Percentiles rank a stretch among this genome's conserved stretches.
phyloP scores from a whole-genome alignment of 2,797 vertebrate species.

The Aplochiton taeniatus region DNA sequence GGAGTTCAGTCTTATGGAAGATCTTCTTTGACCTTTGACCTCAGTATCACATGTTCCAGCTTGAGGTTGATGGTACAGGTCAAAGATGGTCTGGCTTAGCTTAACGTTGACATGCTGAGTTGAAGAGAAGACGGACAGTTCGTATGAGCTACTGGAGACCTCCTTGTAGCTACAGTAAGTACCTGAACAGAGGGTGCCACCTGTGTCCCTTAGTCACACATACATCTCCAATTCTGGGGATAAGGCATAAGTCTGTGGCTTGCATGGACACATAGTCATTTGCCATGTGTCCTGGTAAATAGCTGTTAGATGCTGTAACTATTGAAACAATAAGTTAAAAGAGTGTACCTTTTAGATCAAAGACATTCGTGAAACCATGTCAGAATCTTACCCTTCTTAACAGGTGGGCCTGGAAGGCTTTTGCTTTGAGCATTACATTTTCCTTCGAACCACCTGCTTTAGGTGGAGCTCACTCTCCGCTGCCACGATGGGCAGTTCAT shows the following conservation, averaged over 20 bases:
- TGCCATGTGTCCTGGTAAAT: slow-evolving; percentile 27
- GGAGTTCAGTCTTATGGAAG: slow-evolving; percentile 18
- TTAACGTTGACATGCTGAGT: slow-evolving; percentile 55
- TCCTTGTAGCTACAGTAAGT: slow-evolving; percentile 20
- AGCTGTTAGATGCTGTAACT: background rate
- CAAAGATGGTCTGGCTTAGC: slow-evolving; percentile 34
- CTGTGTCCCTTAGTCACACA: slow-evolving; percentile 35
- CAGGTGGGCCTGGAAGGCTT: background rate
- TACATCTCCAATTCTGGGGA: slow-evolving; percentile 39
- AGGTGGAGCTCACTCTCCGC: slow-evolving; percentile 94
- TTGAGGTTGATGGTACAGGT: slow-evolving; percentile 19
- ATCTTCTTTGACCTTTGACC: slow-evolving; percentile 14
- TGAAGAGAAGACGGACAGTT: slow-evolving; percentile 25
- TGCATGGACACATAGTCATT: slow-evolving; percentile 19
- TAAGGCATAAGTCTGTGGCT: slow-evolving; percentile 34
- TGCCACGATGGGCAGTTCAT: slow-evolving; percentile 91
- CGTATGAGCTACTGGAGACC: slow-evolving; percentile 20
- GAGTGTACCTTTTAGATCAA: background rate
- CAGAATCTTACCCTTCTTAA: slow-evolving; percentile 41
- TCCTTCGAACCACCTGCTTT: slow-evolving; percentile 86
- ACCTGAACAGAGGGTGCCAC: slow-evolving; percentile 26
- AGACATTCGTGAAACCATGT: background rate
- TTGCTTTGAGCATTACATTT: slow-evolving; percentile 67
- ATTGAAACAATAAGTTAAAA: background rate
- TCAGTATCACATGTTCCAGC: slow-evolving; percentile 14